Evolutionary conservation across 2,113 vertebrate genomes (phyloP).

Genomic region (Limanda limanda): DNA sequence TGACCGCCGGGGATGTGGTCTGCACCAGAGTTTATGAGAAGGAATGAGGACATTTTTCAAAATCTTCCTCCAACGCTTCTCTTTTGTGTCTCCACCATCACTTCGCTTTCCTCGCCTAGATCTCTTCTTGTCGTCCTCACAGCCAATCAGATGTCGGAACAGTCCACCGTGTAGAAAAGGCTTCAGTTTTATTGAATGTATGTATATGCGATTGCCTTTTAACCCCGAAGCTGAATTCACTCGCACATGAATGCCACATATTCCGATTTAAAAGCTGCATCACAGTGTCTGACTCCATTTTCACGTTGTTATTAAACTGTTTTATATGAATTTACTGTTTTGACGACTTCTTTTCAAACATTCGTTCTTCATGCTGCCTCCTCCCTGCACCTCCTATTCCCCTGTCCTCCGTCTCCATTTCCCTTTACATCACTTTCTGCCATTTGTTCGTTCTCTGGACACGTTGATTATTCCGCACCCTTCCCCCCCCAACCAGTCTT

Average conservation of each 20-base stretch:
- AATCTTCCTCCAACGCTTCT: slow-evolving; percentile 31
- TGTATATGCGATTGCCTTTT: slow-evolving; percentile 19
- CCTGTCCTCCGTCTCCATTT: slow-evolving; percentile 27
- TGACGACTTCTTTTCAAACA: slow-evolving; percentile 12
- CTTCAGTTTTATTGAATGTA: slow-evolving; percentile 9
- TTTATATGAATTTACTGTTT: slow-evolving; percentile 55
- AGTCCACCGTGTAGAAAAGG: slow-evolving; percentile 17
- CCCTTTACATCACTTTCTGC: slow-evolving; percentile 48
- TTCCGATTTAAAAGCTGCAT: slow-evolving; percentile 38
- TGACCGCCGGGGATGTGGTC: slow-evolving; percentile 89
- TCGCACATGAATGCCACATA: slow-evolving; percentile 32
- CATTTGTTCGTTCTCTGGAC: slow-evolving; percentile 22
- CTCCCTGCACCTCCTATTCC: slow-evolving; percentile 40
- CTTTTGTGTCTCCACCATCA: slow-evolving; percentile 42
- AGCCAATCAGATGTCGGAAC: slow-evolving; percentile 32
- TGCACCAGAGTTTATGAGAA: slow-evolving; percentile 90
- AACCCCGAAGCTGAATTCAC: slow-evolving; percentile 16
- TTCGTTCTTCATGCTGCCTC: slow-evolving; percentile 18
- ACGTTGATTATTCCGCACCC: slow-evolving; percentile 49
- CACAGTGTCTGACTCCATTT: slow-evolving; percentile 13
- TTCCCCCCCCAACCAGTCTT: slow-evolving; percentile 19
- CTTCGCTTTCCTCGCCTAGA: slow-evolving; percentile 52
- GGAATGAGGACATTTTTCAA: slow-evolving; percentile 79
- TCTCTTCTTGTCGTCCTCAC: slow-evolving; percentile 28
- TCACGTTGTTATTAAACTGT: slow-evolving; percentile 66